Percentiles rank a stretch among this genome's conserved stretches.
phyloP scores from a whole-genome alignment of 92 coral and sea anemone genomes.

The Actinostola sp. region DNA sequence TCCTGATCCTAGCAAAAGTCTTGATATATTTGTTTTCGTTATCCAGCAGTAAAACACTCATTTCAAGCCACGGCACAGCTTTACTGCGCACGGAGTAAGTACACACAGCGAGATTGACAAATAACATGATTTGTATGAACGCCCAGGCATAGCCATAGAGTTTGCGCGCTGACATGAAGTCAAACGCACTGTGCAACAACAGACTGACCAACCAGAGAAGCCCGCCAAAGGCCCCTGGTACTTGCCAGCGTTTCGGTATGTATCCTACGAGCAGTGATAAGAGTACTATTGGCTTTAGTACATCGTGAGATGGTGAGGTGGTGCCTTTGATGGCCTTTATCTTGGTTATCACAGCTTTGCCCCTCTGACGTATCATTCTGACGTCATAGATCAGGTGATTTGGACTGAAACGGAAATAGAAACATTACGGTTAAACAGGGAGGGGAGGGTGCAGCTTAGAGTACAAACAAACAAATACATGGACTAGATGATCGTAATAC shows the following conservation, averaged over 20 bases:
- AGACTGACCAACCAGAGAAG: slow-evolving; percentile 28
- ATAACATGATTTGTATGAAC: slow-evolving; percentile 57
- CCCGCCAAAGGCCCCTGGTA: slow-evolving; percentile 23
- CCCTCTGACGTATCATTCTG: not conserved
- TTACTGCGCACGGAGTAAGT: slow-evolving; percentile 57
- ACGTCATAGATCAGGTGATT: too few relatives aligned
- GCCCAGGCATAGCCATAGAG: slow-evolving; percentile 80
- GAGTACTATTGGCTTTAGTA: slow-evolving; percentile 20
- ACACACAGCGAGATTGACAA: slow-evolving; percentile 52
- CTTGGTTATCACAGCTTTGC: not conserved
- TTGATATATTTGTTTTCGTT: slow-evolving; percentile 54
- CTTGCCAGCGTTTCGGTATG: slow-evolving; percentile 10
- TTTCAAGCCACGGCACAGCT: slow-evolving; percentile 80
- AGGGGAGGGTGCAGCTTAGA: too few relatives aligned
- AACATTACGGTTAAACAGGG: too few relatives aligned
- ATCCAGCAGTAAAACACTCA: slow-evolving; percentile 63
- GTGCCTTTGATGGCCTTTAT: not conserved
- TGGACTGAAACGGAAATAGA: too few relatives aligned
- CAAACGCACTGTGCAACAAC: slow-evolving; percentile 49
- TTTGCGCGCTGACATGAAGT: slow-evolving; percentile 71
- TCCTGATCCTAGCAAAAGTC: slow-evolving; percentile 64
- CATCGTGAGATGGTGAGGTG: not conserved
- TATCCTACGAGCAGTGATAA: slow-evolving; percentile 29
- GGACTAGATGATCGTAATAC: too few relatives aligned
- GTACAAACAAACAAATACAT: too few relatives aligned